These are phyloP conservation scores for Hepsetus odoe DNA, from an alignment of 2,113 vertebrate genomes.

Conservation along the genomic window DNA sequence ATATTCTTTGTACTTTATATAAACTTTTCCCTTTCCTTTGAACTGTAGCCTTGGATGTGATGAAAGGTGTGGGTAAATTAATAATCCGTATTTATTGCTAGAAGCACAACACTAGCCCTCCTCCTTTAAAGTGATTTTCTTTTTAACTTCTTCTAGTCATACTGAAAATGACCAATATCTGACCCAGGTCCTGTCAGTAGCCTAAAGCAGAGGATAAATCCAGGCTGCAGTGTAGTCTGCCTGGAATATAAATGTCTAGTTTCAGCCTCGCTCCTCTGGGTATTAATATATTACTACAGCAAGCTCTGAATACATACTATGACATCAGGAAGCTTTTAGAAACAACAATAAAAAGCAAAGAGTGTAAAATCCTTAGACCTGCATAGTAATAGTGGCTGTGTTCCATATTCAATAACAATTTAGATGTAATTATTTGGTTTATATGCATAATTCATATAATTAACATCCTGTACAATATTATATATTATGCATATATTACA, in stretches of 20 bases:
- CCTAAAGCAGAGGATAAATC: constrained; percentile 17
- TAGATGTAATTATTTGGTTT: no score
- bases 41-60: no score
- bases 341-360: background rate
- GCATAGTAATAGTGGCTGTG: background rate
- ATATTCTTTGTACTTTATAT: no score
- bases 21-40: no score
- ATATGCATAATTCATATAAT: no score
- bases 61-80: background rate
- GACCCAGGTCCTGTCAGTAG: constrained; percentile 1
- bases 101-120: background rate
- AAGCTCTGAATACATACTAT: background rate
- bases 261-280: background rate
- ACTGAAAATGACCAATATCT: constrained; percentile 19
- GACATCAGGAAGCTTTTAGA: background rate
- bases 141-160: background rate
- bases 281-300: background rate
- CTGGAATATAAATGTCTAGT: constrained; percentile 17
- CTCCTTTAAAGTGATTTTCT: background rate
- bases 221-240: background rate
- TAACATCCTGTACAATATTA: no score
- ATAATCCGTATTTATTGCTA: background rate
- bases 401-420: background rate
- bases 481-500: no score
- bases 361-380: background rate